These are phyloP conservation scores for Myiopsitta monachus DNA, from an alignment of 2,113 vertebrate genomes.

Conservation along the genomic window DNA sequence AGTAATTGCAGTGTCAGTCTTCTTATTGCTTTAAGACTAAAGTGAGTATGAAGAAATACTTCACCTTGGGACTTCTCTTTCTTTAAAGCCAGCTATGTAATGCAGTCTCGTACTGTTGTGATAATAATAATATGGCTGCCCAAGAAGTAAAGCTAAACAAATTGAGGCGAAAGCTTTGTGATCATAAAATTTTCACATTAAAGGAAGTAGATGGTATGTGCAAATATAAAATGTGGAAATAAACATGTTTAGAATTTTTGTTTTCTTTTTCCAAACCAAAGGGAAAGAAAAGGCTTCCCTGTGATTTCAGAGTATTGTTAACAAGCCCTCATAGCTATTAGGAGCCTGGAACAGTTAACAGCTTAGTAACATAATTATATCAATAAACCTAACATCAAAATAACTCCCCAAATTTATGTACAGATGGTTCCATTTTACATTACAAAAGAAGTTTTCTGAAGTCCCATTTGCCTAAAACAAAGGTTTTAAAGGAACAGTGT, in stretches of 20 bases:
- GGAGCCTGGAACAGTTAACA: conserved; percentile 4
- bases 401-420: not conserved
- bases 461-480: not conserved
- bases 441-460: not conserved
- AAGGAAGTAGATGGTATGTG: not conserved
- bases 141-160: not conserved
- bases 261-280: not conserved
- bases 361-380: conserved; percentile 24
- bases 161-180: not conserved
- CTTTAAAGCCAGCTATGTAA: not conserved
- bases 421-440: conserved; percentile 20
- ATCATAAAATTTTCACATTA: not conserved
- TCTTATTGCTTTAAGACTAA: not conserved
- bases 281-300: not conserved
- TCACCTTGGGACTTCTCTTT: not conserved
- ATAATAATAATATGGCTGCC: not conserved
- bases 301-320: not conserved
- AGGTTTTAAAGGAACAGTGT: not conserved
- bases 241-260: not conserved
- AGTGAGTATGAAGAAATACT: not conserved
- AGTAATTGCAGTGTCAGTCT: not conserved
- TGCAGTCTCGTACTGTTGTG: not conserved
- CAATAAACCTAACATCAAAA: conserved; percentile 38
- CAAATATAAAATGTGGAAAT: not conserved
- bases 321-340: not conserved